Evolutionary conservation across 2,888 invertebrate species (phyloP).

Genomic region (Actias luna): DNA sequence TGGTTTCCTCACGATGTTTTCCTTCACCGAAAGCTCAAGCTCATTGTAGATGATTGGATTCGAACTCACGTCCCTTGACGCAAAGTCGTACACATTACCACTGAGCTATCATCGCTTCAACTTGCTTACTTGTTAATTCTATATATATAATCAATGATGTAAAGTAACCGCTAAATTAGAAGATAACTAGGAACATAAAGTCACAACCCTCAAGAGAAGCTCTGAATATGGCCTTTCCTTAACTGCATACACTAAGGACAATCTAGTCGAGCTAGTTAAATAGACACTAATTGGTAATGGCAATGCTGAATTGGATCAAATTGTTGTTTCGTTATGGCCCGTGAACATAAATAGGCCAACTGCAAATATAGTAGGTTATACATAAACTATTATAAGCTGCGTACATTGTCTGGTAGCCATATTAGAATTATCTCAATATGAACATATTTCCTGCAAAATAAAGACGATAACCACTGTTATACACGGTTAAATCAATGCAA

Average conservation of each 20-base stretch:
- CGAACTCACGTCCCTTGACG: too few species aligned
- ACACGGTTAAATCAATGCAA: not conserved
- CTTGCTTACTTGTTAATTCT: too few species aligned
- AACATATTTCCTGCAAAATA: not conserved
- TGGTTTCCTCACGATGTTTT: too few species aligned
- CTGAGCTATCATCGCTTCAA: too few species aligned
- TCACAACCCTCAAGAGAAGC: conserved; percentile 8
- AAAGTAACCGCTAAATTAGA: not conserved
- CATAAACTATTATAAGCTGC: not conserved
- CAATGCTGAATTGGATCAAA: conserved; percentile 35
- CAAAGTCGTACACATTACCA: too few species aligned
- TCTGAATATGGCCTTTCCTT: conserved; percentile 10
- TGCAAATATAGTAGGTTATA: not conserved
- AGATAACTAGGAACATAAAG: not conserved
- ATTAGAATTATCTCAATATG: not conserved
- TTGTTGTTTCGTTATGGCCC: conserved; percentile 16
- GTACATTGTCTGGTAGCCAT: not conserved
- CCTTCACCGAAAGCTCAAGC: too few species aligned
- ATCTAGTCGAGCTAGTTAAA: conserved; percentile 37
- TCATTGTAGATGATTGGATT: too few species aligned
- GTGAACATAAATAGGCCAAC: conserved; percentile 24
- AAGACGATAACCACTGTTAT: not conserved
- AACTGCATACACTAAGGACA: conserved; percentile 37
- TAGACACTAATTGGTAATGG: conserved; percentile 42
- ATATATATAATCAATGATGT: not conserved